Conservation (phyloP, 2,113 vertebrate species). For the Ascaphus truei region DNA sequence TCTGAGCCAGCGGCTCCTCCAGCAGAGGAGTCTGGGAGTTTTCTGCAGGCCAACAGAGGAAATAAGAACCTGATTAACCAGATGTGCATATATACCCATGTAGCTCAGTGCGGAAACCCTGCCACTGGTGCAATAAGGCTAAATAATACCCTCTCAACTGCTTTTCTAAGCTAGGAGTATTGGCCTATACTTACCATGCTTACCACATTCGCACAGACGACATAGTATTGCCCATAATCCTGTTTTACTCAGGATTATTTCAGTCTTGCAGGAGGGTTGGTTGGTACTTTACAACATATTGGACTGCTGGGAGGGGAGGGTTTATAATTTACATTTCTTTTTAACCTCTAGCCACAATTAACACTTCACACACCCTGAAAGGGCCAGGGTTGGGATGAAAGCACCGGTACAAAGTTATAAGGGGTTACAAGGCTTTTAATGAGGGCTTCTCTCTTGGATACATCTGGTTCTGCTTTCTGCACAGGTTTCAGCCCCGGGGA, state of each 20-base stretch:
- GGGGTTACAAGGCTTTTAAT: background rate
- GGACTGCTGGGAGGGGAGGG: too few relatives aligned
- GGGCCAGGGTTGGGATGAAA: background rate
- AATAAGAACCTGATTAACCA: background rate
- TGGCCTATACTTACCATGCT: too few relatives aligned
- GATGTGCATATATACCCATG: background rate
- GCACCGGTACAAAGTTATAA: background rate
- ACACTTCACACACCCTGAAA: background rate
- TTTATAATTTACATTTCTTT: too few relatives aligned
- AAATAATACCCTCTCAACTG: too few relatives aligned
- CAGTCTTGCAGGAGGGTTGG: too few relatives aligned
- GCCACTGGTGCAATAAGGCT: too few relatives aligned
- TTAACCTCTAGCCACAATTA: background rate
- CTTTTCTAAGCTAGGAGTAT: too few relatives aligned
- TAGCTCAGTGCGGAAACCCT: too few relatives aligned
- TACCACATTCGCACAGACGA: too few relatives aligned
- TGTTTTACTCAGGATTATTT: too few relatives aligned
- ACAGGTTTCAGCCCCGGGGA: background rate
- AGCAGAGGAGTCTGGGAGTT: constrained; percentile 75
- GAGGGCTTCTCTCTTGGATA: background rate
- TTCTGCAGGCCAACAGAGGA: constrained; percentile 57
- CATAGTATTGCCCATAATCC: too few relatives aligned
- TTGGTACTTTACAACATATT: too few relatives aligned
- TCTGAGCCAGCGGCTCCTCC: constrained; percentile 76
- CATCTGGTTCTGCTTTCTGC: background rate